phyloP scores from a whole-genome alignment of 2,113 vertebrate genomes.

The Osmerus eperlanus region DNA sequence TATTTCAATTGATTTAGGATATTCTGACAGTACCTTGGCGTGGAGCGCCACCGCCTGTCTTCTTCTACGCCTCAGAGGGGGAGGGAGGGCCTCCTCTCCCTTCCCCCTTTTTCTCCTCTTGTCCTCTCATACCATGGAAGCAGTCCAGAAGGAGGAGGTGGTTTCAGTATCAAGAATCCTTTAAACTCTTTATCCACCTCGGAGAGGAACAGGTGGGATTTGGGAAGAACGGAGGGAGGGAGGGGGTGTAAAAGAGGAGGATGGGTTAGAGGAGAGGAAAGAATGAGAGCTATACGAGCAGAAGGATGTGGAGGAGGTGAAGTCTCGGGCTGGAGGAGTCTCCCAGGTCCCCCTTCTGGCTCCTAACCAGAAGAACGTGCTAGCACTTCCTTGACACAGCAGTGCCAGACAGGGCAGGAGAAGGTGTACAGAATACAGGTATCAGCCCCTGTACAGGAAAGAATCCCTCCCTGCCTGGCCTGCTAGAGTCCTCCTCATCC shows the following conservation, averaged over 20 bases:
- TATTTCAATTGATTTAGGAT: too few relatives aligned
- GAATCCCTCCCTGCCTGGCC: too few relatives aligned
- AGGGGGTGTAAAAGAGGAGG: conserved; percentile 17
- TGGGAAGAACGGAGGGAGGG: conserved; percentile 4
- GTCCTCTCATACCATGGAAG: conserved; percentile 23
- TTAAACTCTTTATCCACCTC: conserved; percentile 14
- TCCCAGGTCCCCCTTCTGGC: too few relatives aligned
- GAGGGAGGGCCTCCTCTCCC: conserved; percentile 36
- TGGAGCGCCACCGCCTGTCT: not conserved
- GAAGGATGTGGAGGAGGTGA: not conserved
- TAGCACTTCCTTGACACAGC: too few relatives aligned
- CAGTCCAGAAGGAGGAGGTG: conserved; percentile 30
- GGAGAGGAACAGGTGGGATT: conserved; percentile 17
- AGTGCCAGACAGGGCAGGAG: too few relatives aligned
- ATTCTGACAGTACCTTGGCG: too few relatives aligned
- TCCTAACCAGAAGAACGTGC: too few relatives aligned
- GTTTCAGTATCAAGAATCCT: conserved; percentile 44
- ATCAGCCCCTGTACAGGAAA: too few relatives aligned
- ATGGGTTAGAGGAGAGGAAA: conserved; percentile 14
- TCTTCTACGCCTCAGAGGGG: conserved; percentile 19
- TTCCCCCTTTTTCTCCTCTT: conserved; percentile 16
- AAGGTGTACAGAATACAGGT: too few relatives aligned
- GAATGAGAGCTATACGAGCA: not conserved
- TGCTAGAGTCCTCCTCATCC: too few relatives aligned
- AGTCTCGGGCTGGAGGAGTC: not conserved